Evolutionary conservation across 2,888 invertebrate species (phyloP).

Genomic region (Seladonia tumulorum): DNA sequence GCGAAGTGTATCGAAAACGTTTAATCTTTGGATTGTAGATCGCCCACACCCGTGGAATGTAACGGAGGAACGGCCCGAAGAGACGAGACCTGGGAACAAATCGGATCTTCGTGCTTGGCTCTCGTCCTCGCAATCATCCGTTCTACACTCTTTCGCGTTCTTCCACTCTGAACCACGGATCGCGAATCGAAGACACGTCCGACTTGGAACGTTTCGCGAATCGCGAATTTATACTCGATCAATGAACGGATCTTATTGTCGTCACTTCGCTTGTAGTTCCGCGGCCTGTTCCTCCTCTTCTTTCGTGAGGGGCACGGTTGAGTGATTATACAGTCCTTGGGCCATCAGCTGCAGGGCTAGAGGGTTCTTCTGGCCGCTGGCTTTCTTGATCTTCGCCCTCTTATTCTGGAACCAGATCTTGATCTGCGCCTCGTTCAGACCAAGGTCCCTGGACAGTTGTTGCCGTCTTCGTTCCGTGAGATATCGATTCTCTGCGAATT

Average conservation of each 20-base stretch:
- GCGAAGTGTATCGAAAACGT: conserved; percentile 7
- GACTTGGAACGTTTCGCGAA: background rate
- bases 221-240: conserved; percentile 1
- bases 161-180: background rate
- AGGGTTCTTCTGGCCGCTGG: conserved; percentile 93
- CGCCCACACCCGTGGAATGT: conserved; percentile 32
- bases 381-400: conserved; percentile 97
- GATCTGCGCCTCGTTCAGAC: conserved; percentile 97
- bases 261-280: conserved; percentile 83
- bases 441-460: conserved; percentile 95
- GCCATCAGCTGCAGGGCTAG: conserved; percentile 96
- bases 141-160: background rate
- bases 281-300: conserved; percentile 89
- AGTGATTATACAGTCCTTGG: conserved; percentile 96
- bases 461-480: conserved; percentile 96
- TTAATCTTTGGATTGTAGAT: conserved; percentile 46
- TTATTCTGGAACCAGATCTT: conserved; percentile 99
- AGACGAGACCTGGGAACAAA: background rate
- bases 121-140: background rate
- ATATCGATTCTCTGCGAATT: conserved; percentile 96
- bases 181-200: conserved; percentile 15
- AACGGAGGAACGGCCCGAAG: conserved; percentile 23
- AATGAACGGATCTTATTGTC: conserved; percentile 60
- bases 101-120: conserved; percentile 8
- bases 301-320: conserved; percentile 90